Percentiles rank a stretch among this genome's conserved stretches.
These are phyloP conservation scores for Lates japonicus DNA, from an alignment of 2,797 vertebrate species.

Conservation along the genomic window DNA sequence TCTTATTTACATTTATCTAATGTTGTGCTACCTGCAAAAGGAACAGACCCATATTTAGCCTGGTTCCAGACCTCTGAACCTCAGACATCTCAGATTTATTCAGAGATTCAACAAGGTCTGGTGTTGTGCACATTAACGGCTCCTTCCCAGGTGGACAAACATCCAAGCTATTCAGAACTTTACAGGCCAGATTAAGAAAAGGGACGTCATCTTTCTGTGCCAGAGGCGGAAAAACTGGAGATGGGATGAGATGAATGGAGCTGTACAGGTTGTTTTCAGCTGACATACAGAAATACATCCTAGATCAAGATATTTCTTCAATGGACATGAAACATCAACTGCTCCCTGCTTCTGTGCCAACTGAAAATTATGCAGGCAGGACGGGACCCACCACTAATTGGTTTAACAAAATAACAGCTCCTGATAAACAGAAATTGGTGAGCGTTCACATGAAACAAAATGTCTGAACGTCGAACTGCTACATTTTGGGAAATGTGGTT, in stretches of 20 bases:
- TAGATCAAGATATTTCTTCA: neutral
- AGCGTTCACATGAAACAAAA: neutral
- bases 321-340: neutral
- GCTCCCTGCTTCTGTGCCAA: neutral
- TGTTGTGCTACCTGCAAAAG: constrained; percentile 10
- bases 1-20: constrained; percentile 26
- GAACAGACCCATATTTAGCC: constrained; percentile 12
- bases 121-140: neutral
- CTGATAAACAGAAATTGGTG: neutral
- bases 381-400: neutral
- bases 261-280: neutral
- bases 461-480: neutral
- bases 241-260: neutral
- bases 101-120: neutral
- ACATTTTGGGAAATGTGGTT: neutral
- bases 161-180: neutral
- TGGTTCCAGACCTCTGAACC: neutral
- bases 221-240: neutral
- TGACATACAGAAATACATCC: neutral
- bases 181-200: neutral
- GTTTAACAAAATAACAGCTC: neutral
- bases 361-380: neutral
- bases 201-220: neutral
- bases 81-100: neutral
- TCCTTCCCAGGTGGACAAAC: neutral